A percentile compares a stretch with the other conserved stretches of the same genome.
phyloP scores from a whole-genome alignment of 1,140 invertebrate genomes.

The Cyphomyrmex costatus region DNA sequence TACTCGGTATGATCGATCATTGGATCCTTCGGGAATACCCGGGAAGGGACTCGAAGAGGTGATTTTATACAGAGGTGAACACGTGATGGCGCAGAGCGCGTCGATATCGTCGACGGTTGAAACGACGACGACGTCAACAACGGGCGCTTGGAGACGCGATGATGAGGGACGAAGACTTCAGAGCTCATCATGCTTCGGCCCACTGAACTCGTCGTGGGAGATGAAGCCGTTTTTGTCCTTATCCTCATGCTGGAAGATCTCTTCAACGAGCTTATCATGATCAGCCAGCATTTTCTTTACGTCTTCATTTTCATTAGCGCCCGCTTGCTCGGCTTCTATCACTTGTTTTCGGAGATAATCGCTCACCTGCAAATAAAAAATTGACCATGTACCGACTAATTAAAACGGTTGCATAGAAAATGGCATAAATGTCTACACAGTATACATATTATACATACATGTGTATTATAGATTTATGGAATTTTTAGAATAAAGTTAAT shows the following conservation, averaged over 20 bases:
- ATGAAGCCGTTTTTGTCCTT: slow-evolving; percentile 98
- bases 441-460: not conserved
- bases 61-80: slow-evolving; percentile 71
- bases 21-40: slow-evolving; percentile 49
- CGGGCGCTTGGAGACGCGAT: slow-evolving; percentile 68
- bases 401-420: not conserved
- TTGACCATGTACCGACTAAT: not conserved
- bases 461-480: not conserved
- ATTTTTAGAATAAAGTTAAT: not conserved
- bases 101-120: slow-evolving; percentile 41
- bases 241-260: slow-evolving; percentile 99
- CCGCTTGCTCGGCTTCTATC: slow-evolving; percentile 90
- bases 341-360: slow-evolving; percentile 97
- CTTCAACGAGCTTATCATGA: slow-evolving; percentile 97
- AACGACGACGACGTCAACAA: slow-evolving; percentile 25
- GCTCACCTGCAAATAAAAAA: slow-evolving; percentile 90
- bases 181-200: slow-evolving; percentile 98
- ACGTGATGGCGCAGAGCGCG: slow-evolving; percentile 70
- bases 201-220: slow-evolving; percentile 97
- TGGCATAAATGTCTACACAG: not conserved
- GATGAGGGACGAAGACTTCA: slow-evolving; percentile 87
- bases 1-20: slow-evolving; percentile 47
- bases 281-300: slow-evolving; percentile 95
- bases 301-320: slow-evolving; percentile 90
- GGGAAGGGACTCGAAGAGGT: slow-evolving; percentile 63